Evolutionary conservation across 2,888 invertebrate genomes (phyloP).

Genomic region (Pollenia angustigena): DNA sequence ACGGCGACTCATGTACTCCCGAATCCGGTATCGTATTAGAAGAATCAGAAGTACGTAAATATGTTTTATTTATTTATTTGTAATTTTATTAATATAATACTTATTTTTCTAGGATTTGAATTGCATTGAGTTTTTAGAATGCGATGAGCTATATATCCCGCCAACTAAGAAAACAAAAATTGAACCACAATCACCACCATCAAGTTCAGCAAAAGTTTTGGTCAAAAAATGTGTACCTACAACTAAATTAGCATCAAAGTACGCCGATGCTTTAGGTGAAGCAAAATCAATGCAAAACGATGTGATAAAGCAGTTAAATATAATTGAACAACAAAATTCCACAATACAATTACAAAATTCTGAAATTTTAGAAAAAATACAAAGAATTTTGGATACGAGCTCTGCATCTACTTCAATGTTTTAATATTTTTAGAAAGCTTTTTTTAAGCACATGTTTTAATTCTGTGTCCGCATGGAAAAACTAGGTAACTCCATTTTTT

Average conservation of each 20-base stretch:
- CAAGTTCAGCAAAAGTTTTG: not conserved
- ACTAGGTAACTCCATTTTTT: no score
- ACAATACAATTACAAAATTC: no score
- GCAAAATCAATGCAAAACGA: not conserved
- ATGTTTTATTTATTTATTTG: no score
- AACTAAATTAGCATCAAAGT: not conserved
- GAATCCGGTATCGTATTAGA: not conserved
- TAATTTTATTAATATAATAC: no score
- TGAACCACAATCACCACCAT: not conserved
- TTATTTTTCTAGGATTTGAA: not conserved
- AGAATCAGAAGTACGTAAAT: not conserved
- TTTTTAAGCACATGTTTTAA: not conserved
- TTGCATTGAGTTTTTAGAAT: not conserved
- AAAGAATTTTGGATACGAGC: not conserved
- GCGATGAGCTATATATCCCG: not conserved
- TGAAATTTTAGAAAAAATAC: not conserved
- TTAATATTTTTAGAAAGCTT: not conserved
- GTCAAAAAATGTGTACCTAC: not conserved
- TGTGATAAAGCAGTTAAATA: not conserved
- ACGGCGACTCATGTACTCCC: slow-evolving; percentile 8
- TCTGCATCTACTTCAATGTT: not conserved
- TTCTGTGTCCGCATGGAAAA: not conserved
- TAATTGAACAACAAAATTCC: not conserved
- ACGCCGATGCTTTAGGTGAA: not conserved
- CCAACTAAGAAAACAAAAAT: not conserved